Evolutionary conservation across 1,140 invertebrate genomes (phyloP), one percentile per base, ranked within the genome.

Genomic region (Xylocopa sonorina): DNA sequence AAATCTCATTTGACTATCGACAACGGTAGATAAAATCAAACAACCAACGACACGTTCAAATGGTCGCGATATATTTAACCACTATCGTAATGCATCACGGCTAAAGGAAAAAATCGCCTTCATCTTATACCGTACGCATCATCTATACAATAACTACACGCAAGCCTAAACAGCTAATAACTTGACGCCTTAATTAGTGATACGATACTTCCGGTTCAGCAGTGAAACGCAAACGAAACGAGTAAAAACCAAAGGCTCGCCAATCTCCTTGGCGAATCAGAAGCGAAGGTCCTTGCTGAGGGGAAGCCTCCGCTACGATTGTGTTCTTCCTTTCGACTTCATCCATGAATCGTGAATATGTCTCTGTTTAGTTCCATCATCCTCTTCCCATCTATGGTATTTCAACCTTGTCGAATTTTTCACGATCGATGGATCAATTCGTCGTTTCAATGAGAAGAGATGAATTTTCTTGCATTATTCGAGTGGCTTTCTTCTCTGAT

Each of bases 151-250:
- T 73, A 74, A 68, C 69, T 91, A 90, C 84, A 69, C 79, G 89
- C 91, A 88, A 87, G 78, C 76, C 87, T 91, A 89, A 90, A 67
- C 77, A 38, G 50, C 79, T 89, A 89, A 77, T 85, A 78, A 88
- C 85, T 81, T 85, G 87, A 87, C 55, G 83, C 81, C 84, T 89
- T 85, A 86, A 89, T 55, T 80, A 77, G 86, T 91, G 92, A 93
- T 93, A 93, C 92, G 92, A 90, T 89, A 89, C 87, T 91, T 92
- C n/a, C 91, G 88, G 89, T 92, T 91, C 91, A 93, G 91, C 92
- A 91, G 89, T 78, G 72, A 88, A 90, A 86, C 27, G 77, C 71
- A 69, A 90, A 88, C 62, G 14, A 87, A 90, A 90, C 63, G 10
- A 10, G 81, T 87, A 89, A 90, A 78, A 87, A 86, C 77, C 10